Percentiles rank a stretch among this genome's conserved stretches.
Evolutionary conservation across 92 coral and sea anemone species (phyloP).

Genomic region (Anthopleura xanthogrammica): DNA sequence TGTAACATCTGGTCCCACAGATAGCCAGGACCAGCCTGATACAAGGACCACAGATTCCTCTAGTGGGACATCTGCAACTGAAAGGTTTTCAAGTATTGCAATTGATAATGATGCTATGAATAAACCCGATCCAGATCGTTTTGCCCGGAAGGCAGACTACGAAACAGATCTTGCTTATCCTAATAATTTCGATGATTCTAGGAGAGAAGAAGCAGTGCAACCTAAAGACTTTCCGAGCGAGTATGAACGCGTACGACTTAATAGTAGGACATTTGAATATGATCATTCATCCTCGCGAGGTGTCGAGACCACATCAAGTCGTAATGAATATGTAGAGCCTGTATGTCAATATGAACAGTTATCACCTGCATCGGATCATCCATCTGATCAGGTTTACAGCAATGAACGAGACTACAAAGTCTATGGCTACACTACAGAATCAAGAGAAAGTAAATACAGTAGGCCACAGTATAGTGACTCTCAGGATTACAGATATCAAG

Average conservation of each 20-base stretch:
- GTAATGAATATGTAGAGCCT: conserved; percentile 43
- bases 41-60: conserved; percentile 11
- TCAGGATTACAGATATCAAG: conserved; percentile 54
- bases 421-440: conserved; percentile 61
- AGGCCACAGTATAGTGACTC: conserved; percentile 47
- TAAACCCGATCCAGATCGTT: conserved; percentile 29
- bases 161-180: conserved; percentile 35
- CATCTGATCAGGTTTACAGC: conserved; percentile 26
- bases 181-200: conserved; percentile 38
- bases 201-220: conserved; percentile 10
- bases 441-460: conserved; percentile 46
- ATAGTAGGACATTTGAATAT: conserved; percentile 20
- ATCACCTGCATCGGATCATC: conserved; percentile 76
- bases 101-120: conserved; percentile 20
- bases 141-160: conserved; percentile 35
- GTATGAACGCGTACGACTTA: conserved; percentile 11
- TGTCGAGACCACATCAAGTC: conserved; percentile 15
- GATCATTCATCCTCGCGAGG: conserved; percentile 30
- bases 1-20: conserved; percentile 40
- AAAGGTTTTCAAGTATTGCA: conserved; percentile 1
- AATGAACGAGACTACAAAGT: conserved; percentile 42
- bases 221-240: conserved; percentile 23
- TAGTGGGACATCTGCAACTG: conserved; percentile 20
- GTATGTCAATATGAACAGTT: conserved; percentile 73
- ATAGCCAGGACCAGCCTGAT: conserved; percentile 52